A percentile compares a stretch with the other conserved stretches of the same genome.
phyloP scores from a whole-genome alignment of 1,140 invertebrate genomes.

The Uloborus diversus region DNA sequence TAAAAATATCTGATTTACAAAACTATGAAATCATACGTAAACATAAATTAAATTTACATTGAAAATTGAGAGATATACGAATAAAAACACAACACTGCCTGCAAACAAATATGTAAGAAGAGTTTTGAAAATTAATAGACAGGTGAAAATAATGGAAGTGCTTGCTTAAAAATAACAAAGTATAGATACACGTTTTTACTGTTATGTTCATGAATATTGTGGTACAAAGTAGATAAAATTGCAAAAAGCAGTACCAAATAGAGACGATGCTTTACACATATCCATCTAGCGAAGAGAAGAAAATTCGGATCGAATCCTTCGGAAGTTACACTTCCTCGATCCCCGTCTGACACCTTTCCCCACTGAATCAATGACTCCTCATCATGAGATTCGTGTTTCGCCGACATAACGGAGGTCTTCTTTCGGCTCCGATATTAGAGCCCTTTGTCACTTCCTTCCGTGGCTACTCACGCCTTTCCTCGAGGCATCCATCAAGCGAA shows the following conservation, averaged over 20 bases:
- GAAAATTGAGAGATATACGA: too few species aligned
- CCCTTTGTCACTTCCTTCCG: slow-evolving; percentile 40
- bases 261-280: not conserved
- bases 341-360: slow-evolving; percentile 2
- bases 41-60: too few species aligned
- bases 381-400: slow-evolving; percentile 42
- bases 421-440: slow-evolving; percentile 41
- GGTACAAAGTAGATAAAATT: not conserved
- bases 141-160: too few species aligned
- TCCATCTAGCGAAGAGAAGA: not conserved
- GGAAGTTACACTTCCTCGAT: not conserved
- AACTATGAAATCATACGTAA: too few species aligned
- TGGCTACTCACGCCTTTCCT: slow-evolving; percentile 39
- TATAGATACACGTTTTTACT: not conserved
- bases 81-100: too few species aligned
- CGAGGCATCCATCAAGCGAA: slow-evolving; percentile 25
- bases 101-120: too few species aligned
- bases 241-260: not conserved
- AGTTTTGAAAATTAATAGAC: too few species aligned
- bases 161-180: too few species aligned
- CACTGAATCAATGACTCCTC: slow-evolving; percentile 35
- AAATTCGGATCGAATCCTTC: not conserved
- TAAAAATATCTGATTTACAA: too few species aligned
- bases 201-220: not conserved
- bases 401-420: slow-evolving; percentile 26